These are phyloP conservation scores for Eumerus sabulonum DNA, from an alignment of 2,888 invertebrate genomes.

Conservation along the genomic window DNA sequence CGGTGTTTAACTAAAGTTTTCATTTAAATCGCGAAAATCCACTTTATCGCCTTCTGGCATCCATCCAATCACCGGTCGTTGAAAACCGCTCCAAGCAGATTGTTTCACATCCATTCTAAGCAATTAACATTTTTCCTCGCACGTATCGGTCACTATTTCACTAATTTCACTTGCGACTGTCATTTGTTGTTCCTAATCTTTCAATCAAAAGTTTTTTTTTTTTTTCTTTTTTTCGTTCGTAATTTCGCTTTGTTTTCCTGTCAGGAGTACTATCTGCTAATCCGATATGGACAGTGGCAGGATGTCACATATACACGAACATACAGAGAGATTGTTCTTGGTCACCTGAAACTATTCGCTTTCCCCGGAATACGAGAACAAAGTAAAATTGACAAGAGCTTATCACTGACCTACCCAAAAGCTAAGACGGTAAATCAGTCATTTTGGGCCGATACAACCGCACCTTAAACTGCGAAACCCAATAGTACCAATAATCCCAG, in stretches of 20 bases:
- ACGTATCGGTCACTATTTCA: conserved; percentile 33
- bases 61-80: conserved; percentile 36
- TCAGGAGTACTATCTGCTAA: not conserved
- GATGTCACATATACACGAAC: conserved; percentile 9
- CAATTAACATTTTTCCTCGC: conserved; percentile 43
- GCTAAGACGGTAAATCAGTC: not conserved
- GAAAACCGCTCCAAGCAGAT: too few species aligned
- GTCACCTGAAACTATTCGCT: too few species aligned
- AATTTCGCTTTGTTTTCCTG: conserved; percentile 4
- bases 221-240: not conserved
- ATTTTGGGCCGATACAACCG: not conserved
- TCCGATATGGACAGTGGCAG: not conserved
- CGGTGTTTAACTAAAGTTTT: conserved; percentile 39
- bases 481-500: too few species aligned
- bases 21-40: conserved; percentile 49
- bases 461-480: not conserved
- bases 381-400: too few species aligned
- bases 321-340: too few species aligned
- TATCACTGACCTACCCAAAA: conserved; percentile 11
- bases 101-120: conserved; percentile 54
- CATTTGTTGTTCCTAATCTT: conserved; percentile 46
- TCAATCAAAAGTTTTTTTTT: conserved; percentile 39
- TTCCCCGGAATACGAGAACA: too few species aligned
- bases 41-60: conserved; percentile 38
- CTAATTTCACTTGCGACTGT: conserved; percentile 51